These are phyloP conservation scores for Sander lucioperca DNA, from an alignment of 2,113 vertebrate genomes.

Conservation along the genomic window DNA sequence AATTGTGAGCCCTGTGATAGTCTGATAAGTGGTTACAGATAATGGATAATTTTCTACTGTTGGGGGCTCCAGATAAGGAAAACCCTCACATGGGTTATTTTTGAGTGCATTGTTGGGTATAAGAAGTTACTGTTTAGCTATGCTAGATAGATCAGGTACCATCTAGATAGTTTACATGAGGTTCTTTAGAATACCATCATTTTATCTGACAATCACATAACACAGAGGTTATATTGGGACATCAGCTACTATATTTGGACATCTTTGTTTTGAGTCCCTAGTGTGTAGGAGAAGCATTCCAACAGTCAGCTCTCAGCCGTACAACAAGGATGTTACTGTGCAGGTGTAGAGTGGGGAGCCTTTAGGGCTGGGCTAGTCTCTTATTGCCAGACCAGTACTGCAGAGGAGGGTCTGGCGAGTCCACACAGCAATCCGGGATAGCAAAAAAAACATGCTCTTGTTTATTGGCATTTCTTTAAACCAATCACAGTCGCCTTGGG, in stretches of 20 bases:
- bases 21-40: no score
- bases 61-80: not conserved
- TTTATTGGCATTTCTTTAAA: no score
- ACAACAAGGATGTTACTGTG: not conserved
- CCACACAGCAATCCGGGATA: no score
- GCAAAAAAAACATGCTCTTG: no score
- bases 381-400: no score
- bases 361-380: not conserved
- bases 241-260: not conserved
- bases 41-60: no score
- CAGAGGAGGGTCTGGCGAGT: no score
- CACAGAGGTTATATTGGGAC: constrained; percentile 15
- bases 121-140: not conserved
- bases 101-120: not conserved
- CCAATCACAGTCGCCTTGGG: no score
- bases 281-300: not conserved
- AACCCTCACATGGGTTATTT: not conserved
- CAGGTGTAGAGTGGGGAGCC: constrained; percentile 24
- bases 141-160: not conserved
- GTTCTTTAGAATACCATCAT: not conserved
- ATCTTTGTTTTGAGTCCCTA: not conserved
- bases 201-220: not conserved
- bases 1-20: no score
- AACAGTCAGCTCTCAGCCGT: not conserved
- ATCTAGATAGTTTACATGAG: not conserved